Percentiles rank a stretch among this genome's conserved stretches.
Evolutionary conservation across 2,113 vertebrate species (phyloP).

Genomic region (Pseudonaja textilis): DNA sequence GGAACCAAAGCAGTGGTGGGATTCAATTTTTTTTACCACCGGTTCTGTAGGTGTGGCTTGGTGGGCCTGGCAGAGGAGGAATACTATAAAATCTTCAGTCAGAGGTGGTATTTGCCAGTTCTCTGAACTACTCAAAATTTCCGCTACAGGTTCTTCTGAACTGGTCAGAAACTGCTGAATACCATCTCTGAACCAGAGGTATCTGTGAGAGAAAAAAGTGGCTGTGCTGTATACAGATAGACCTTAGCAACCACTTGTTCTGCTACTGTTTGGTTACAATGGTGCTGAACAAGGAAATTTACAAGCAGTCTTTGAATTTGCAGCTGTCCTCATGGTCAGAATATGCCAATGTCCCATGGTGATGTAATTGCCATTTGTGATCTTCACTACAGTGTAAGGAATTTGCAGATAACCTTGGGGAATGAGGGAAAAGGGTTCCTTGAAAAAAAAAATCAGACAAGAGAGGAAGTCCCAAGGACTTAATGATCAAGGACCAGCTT

Average conservation of each 20-base stretch:
- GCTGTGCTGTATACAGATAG: not conserved
- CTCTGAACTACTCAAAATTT: too few species aligned
- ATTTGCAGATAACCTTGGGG: not conserved
- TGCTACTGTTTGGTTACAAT: not conserved
- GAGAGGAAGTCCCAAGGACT: not conserved
- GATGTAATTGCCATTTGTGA: not conserved
- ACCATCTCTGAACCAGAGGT: too few species aligned
- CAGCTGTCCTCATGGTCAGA: not conserved
- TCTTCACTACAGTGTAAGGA: not conserved
- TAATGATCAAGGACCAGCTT: not conserved
- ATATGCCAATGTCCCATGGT: not conserved
- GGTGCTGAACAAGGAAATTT: not conserved
- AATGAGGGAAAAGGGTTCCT: not conserved
- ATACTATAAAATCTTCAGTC: too few species aligned
- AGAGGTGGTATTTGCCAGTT: too few species aligned
- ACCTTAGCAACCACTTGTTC: not conserved
- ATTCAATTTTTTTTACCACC: too few species aligned
- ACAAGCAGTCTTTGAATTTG: not conserved
- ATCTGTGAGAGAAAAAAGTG: not conserved
- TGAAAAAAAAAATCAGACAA: not conserved
- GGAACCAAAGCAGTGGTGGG: not conserved
- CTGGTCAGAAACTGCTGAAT: too few species aligned
- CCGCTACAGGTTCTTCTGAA: too few species aligned
- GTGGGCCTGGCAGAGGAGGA: too few species aligned
- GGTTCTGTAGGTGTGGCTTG: too few species aligned